Conservation (phyloP, 2,113 vertebrate species). For the Murina feae region DNA sequence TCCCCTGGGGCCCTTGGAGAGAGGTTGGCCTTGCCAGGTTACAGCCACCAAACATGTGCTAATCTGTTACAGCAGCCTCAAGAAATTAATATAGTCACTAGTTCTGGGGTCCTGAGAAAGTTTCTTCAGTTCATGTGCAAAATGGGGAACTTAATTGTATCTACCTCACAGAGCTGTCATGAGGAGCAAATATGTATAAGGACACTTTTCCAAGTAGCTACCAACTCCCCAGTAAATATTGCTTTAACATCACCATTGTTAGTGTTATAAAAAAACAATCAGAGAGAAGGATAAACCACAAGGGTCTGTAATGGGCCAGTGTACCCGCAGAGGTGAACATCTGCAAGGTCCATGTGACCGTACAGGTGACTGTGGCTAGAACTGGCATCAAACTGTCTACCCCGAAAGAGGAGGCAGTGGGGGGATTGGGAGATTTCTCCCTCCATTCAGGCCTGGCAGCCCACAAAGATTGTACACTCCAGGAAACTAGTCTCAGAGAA, state of each 20-base stretch:
- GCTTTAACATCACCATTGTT: background rate
- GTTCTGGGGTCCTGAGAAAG: background rate
- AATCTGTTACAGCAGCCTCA: constrained; percentile 18
- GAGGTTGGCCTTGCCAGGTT: background rate
- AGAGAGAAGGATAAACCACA: background rate
- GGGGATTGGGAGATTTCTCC: background rate
- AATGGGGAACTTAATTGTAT: background rate
- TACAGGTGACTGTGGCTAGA: background rate
- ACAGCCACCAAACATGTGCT: background rate
- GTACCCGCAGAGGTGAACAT: background rate
- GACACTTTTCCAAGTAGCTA: background rate
- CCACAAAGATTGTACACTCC: background rate
- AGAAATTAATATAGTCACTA: background rate
- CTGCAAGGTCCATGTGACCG: background rate
- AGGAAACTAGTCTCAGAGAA: background rate
- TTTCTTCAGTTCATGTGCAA: background rate
- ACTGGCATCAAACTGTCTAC: background rate
- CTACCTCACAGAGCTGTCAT: background rate
- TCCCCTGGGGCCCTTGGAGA: background rate
- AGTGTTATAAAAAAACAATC: background rate
- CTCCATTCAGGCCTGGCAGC: background rate
- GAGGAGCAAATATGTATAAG: background rate
- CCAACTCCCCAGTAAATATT: background rate
- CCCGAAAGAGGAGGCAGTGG: background rate
- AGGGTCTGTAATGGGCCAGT: background rate